Evolutionary conservation across 2,797 vertebrate genomes (phyloP).

Genomic region (Ispidina lecontei): DNA sequence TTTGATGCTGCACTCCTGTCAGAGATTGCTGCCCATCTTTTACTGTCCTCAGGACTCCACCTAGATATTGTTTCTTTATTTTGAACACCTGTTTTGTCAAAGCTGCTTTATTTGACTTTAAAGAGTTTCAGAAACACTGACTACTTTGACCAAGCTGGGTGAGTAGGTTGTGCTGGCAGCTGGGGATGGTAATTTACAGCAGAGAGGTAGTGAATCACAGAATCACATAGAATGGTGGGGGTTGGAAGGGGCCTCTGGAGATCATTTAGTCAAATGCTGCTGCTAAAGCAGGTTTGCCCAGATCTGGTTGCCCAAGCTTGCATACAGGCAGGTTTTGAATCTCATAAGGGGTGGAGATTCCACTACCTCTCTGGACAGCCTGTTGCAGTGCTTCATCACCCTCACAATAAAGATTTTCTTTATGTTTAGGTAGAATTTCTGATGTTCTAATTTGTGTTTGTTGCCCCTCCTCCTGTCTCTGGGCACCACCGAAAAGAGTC

Average conservation of each 20-base stretch:
- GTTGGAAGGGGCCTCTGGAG: not conserved
- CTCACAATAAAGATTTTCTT: not conserved
- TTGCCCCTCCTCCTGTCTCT: not conserved
- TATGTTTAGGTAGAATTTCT: not conserved
- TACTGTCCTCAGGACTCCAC: not conserved
- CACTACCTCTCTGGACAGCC: not conserved
- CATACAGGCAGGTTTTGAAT: not conserved
- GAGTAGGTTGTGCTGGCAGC: not conserved
- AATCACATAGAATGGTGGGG: not conserved
- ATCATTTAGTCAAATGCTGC: not conserved
- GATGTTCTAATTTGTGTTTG: not conserved
- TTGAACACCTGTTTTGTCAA: not conserved
- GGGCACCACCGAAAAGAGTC: not conserved
- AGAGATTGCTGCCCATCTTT: not conserved
- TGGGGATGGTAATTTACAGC: not conserved
- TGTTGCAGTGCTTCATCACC: not conserved
- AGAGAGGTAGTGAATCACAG: not conserved
- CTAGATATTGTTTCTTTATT: not conserved
- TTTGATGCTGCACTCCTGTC: not conserved
- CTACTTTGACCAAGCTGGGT: fast-evolving
- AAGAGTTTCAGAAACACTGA: not conserved
- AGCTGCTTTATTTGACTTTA: not conserved
- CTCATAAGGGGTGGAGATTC: not conserved
- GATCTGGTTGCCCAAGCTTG: not conserved
- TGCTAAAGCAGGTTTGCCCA: not conserved